A percentile compares a stretch with the other conserved stretches of the same genome.
These are phyloP conservation scores for Trichopoda pennipes DNA, from an alignment of 2,888 invertebrate genomes.

Conservation along the genomic window DNA sequence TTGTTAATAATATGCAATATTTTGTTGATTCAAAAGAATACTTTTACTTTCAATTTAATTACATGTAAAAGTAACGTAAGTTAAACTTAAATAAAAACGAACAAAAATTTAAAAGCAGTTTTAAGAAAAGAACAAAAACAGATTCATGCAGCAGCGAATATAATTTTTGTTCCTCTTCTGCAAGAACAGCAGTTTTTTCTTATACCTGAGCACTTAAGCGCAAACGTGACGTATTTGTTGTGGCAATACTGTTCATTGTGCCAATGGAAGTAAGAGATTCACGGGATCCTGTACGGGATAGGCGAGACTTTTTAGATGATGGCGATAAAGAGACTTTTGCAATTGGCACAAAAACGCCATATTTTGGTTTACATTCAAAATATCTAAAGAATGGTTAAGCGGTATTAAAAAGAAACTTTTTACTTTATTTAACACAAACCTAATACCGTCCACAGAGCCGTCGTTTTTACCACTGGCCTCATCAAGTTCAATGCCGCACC, in stretches of 20 bases:
- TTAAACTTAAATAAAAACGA: constrained; percentile 16
- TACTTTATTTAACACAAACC: constrained; percentile 82
- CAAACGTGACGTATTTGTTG: constrained; percentile 81
- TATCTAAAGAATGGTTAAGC: constrained; percentile 85
- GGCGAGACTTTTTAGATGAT: constrained; percentile 85
- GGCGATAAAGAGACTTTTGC: constrained; percentile 94
- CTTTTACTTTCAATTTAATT: neutral
- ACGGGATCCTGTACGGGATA: constrained; percentile 89
- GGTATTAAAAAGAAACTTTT: constrained; percentile 1
- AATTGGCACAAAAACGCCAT: constrained; percentile 95
- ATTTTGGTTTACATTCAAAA: constrained; percentile 94
- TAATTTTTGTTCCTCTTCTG: constrained; percentile 12
- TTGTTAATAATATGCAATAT: constrained; percentile 36
- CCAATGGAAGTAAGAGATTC: constrained; percentile 89
- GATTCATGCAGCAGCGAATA: constrained; percentile 47
- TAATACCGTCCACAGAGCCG: constrained; percentile 94
- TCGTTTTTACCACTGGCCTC: constrained; percentile 97
- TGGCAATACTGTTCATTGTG: constrained; percentile 84
- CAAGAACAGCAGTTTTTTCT: constrained; percentile 48
- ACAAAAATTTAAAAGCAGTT: constrained; percentile 23
- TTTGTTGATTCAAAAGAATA: neutral
- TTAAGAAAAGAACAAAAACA: constrained; percentile 23
- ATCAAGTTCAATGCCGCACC: constrained; percentile 98
- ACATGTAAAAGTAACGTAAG: neutral
- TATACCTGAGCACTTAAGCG: constrained; percentile 80